Evolutionary conservation across 1,140 invertebrate genomes (phyloP), one percentile per base, ranked within the genome.

Genomic region (Bicyclus anynana): DNA sequence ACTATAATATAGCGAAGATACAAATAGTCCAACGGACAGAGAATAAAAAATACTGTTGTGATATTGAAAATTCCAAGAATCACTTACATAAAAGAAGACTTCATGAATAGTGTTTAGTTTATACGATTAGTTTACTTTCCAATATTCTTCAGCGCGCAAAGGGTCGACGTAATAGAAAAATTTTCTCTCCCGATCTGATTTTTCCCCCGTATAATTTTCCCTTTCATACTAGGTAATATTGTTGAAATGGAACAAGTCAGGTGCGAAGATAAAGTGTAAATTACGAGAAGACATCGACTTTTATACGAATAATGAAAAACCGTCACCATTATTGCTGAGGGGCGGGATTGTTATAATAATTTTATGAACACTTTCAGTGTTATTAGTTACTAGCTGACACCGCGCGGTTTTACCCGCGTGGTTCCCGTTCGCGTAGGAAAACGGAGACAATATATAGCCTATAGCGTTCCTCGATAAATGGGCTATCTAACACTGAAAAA

Each of bases 151-250:
- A 14, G 50, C 37, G 50, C 21, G 23, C 51, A 16, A 53, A 44
- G 51, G 38, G 37, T 53, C 26, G 38, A 13, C 23, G 14, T 53
- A 27, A 42, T 42, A 27, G 51, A 53, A 53, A 53, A 23, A 53
- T 26, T 42, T 26, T 53, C 47, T 12, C 29, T 20, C 17, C 29
- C 29, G 21, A 51, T 14, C 2, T 38, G 20, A 51, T 38, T 51
- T 51, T 18, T 51, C 6, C 29, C 33, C 13, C 27, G 29, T 17
- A 51, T 38, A 51, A 51, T 21, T 23, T 51, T 37, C 35, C 35
- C 29, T 51, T n/a, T 26, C 17, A 50, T 12, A 38, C 18, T 49
- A 9, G 26, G 26, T n/a, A 23, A 51, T 21, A 23, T 23, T 51
- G 20, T 18, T 38, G 17, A 37, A 37, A 38, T 37, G 6, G n/a